These are phyloP conservation scores for Conops quadrifasciatus DNA, from an alignment of 2,888 invertebrate species.

Conservation along the genomic window DNA sequence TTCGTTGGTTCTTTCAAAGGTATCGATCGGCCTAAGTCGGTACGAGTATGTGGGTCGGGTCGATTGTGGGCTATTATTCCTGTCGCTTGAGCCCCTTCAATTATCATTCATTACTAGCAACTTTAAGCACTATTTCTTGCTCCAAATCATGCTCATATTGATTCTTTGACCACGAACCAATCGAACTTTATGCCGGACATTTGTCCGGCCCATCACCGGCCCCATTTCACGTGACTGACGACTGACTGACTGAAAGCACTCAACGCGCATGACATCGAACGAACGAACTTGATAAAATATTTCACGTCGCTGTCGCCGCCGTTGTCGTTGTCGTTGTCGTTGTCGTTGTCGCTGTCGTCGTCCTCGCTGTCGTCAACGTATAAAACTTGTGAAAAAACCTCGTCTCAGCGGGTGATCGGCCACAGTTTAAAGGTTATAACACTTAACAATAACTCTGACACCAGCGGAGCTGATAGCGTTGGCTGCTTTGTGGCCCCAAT, in stretches of 20 bases:
- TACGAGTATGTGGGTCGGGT: no score
- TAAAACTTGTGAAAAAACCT: constrained; percentile 14
- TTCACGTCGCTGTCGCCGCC: neutral
- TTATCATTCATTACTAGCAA: no score
- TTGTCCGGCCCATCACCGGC: no score
- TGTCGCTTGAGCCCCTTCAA: no score
- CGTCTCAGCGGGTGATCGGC: constrained; percentile 36
- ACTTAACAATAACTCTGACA: constrained; percentile 50
- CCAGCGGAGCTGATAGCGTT: constrained; percentile 38
- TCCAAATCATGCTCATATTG: no score
- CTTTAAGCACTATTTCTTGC: no score
- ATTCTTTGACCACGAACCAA: no score
- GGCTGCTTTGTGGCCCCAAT: constrained; percentile 22
- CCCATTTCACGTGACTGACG: neutral
- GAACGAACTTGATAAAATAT: constrained; percentile 21
- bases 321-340: neutral
- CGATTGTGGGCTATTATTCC: no score
- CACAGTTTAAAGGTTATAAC: constrained; percentile 48
- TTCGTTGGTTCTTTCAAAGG: no score
- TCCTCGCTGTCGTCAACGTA: neutral
- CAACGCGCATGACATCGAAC: constrained; percentile 13
- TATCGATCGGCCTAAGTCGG: no score
- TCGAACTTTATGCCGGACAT: no score
- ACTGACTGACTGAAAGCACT: constrained; percentile 11
- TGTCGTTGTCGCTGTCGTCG: neutral